phyloP scores from a whole-genome alignment of 2,797 vertebrate genomes.

The Chaunax sp. region DNA sequence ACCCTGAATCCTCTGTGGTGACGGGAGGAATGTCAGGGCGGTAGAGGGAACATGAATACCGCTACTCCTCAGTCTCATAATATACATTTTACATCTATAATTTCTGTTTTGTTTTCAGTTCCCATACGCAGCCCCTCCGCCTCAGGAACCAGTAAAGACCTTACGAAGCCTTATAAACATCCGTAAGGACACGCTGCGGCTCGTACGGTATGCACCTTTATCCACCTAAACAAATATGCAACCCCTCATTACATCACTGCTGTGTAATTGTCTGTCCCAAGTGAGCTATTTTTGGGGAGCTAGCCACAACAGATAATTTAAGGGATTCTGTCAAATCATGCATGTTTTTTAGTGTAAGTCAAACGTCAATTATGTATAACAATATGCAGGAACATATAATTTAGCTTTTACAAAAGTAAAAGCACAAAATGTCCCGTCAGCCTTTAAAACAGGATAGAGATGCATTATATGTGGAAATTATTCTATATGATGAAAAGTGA shows the following conservation, averaged over 20 bases:
- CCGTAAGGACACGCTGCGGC: slow-evolving; percentile 96
- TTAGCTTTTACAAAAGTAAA: slow-evolving; percentile 2
- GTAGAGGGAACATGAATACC: slow-evolving; percentile 35
- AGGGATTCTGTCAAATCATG: slow-evolving; percentile 11
- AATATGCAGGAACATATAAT: too few relatives aligned
- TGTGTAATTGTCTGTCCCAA: slow-evolving; percentile 15
- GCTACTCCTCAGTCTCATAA: slow-evolving; percentile 28
- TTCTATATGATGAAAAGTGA: not conserved
- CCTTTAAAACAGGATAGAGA: not conserved
- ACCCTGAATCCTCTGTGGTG: slow-evolving; percentile 46
- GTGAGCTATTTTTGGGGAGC: slow-evolving; percentile 30
- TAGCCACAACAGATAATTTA: slow-evolving; percentile 18
- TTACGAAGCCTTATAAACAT: slow-evolving; percentile 97
- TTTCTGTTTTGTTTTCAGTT: slow-evolving; percentile 85
- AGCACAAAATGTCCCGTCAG: slow-evolving; percentile 1
- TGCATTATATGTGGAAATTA: too few relatives aligned
- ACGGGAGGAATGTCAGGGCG: slow-evolving; percentile 54
- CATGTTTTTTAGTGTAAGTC: not conserved
- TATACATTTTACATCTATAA: slow-evolving; percentile 52
- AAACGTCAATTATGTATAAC: too few relatives aligned
- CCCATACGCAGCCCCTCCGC: slow-evolving; percentile 95
- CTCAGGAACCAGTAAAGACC: slow-evolving; percentile 98
- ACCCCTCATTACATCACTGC: slow-evolving; percentile 14
- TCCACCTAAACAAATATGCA: slow-evolving; percentile 1
- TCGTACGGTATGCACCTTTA: slow-evolving; percentile 87